These are phyloP conservation scores for Siniperca knerii DNA, from an alignment of 2,113 vertebrate genomes.

Conservation along the genomic window DNA sequence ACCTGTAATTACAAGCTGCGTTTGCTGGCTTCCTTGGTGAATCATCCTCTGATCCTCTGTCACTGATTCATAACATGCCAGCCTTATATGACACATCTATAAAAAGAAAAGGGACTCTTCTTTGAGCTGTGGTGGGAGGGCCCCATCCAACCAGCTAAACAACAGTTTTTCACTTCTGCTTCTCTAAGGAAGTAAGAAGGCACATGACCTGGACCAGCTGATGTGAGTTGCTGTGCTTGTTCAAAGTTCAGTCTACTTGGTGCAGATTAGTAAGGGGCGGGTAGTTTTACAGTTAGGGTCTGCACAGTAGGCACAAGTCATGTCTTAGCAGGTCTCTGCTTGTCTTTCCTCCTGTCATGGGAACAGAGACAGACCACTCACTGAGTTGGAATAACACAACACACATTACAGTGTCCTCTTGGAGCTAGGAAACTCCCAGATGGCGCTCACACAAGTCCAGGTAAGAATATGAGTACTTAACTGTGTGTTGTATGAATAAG, in stretches of 20 bases:
- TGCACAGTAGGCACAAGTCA: conserved; percentile 41
- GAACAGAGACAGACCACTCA: conserved; percentile 39
- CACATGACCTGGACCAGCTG: conserved; percentile 85
- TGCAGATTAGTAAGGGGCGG: conserved; percentile 75
- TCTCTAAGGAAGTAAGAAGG: conserved; percentile 79
- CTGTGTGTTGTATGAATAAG: not conserved
- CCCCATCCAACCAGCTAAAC: conserved; percentile 68
- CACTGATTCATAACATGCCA: conserved; percentile 31
- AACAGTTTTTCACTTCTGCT: conserved; percentile 82
- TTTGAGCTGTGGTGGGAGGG: conserved; percentile 52
- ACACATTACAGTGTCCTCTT: conserved; percentile 34
- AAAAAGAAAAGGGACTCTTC: conserved; percentile 43
- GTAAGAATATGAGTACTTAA: conserved; percentile 56
- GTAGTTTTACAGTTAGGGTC: conserved; percentile 37
- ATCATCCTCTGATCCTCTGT: not conserved
- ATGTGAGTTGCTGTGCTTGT: conserved; percentile 74
- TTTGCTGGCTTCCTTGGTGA: not conserved
- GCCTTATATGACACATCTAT: conserved; percentile 22
- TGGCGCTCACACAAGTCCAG: conserved; percentile 76
- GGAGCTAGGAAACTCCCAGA: conserved; percentile 50
- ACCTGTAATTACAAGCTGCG: not conserved
- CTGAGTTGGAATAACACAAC: conserved; percentile 41
- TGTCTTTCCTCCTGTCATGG: conserved; percentile 62
- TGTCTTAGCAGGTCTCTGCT: conserved; percentile 63
- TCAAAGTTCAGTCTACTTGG: conserved; percentile 80